Evolutionary conservation across 2,888 invertebrate genomes (phyloP).

Genomic region (Norana najaformis): DNA sequence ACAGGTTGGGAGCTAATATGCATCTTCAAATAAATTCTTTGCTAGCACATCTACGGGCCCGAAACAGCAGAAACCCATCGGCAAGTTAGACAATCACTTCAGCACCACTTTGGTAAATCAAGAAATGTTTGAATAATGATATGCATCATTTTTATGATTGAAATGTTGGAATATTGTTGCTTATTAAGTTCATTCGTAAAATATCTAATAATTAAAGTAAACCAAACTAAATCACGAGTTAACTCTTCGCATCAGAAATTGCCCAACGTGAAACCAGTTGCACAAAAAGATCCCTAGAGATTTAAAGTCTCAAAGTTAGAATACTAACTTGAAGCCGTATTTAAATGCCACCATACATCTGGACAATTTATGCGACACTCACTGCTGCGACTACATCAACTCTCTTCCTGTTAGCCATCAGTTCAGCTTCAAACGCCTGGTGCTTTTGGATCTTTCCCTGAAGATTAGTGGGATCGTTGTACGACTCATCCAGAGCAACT

Average conservation of each 20-base stretch:
- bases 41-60: too few species aligned
- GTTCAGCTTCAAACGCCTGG: constrained; percentile 90
- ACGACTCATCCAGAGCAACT: constrained; percentile 88
- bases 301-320: not conserved
- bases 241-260: not conserved
- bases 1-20: too few species aligned
- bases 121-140: too few species aligned
- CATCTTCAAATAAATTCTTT: too few species aligned
- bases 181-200: not conserved
- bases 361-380: not conserved
- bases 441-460: constrained; percentile 95
- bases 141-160: not conserved
- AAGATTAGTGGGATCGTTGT: constrained; percentile 92
- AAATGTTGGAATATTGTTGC: not conserved
- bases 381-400: constrained; percentile 73
- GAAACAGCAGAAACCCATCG: not conserved
- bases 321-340: not conserved
- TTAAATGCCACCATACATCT: not conserved
- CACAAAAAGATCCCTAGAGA: not conserved
- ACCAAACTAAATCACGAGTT: not conserved
- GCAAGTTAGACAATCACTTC: not conserved
- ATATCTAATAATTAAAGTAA: not conserved
- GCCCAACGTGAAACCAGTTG: not conserved
- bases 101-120: too few species aligned
- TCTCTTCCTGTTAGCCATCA: constrained; percentile 84